Evolutionary conservation across 2,888 invertebrate genomes (phyloP).

Genomic region (Cerastis rubricosa): DNA sequence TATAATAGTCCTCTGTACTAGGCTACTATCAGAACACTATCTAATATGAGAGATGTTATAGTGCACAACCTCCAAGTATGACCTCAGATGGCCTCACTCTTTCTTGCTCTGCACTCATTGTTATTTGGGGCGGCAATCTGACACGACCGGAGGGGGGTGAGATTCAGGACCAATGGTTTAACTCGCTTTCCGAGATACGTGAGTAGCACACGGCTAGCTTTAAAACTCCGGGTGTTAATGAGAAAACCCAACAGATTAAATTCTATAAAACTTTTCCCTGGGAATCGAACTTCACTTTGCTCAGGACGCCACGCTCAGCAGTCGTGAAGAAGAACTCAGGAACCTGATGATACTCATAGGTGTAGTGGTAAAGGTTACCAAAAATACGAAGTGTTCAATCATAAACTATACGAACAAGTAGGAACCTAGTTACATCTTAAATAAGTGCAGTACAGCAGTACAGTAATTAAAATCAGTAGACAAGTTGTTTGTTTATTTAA

Average conservation of each 20-base stretch:
- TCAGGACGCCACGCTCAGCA: neutral
- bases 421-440: neutral
- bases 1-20: neutral
- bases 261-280: neutral
- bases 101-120: neutral
- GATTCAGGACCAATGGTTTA: neutral
- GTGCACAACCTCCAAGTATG: too few species aligned
- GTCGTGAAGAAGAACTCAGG: neutral
- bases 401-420: neutral
- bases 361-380: neutral
- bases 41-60: too few species aligned
- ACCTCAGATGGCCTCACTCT: neutral
- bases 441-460: neutral
- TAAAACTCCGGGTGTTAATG: neutral
- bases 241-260: neutral
- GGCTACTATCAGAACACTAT: too few species aligned
- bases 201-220: neutral
- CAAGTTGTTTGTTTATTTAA: slow-evolving; percentile 33
- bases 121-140: neutral
- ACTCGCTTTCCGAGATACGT: neutral
- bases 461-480: slow-evolving; percentile 17
- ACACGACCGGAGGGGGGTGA: neutral
- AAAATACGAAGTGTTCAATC: neutral
- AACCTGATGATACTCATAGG: neutral
- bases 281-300: neutral